Evolutionary conservation across 2,888 invertebrate species (phyloP).

Genomic region (Eilema griseolum): DNA sequence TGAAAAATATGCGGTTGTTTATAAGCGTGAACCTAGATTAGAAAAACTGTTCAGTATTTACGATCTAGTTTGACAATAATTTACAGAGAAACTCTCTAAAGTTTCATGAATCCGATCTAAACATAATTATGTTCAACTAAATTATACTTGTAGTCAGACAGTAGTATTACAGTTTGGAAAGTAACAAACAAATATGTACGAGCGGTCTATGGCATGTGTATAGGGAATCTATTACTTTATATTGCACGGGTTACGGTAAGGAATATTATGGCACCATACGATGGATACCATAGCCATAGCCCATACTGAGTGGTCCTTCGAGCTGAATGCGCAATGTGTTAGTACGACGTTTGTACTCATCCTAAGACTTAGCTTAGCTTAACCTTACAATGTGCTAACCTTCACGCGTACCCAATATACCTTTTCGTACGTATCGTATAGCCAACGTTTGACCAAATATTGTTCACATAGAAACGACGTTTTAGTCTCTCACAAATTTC

Average conservation of each 20-base stretch:
- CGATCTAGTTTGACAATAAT: background rate
- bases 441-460: background rate
- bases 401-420: too few relatives aligned
- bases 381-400: too few relatives aligned
- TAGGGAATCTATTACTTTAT: too few relatives aligned
- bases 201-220: too few relatives aligned
- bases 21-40: background rate
- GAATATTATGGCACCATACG: too few relatives aligned
- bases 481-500: constrained; percentile 15
- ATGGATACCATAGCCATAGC: too few relatives aligned
- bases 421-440: background rate
- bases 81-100: background rate
- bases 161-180: too few relatives aligned
- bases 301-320: background rate
- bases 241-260: too few relatives aligned
- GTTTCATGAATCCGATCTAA: background rate
- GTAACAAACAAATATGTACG: too few relatives aligned
- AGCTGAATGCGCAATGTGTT: background rate
- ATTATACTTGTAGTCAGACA: background rate
- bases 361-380: too few relatives aligned
- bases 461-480: constrained; percentile 20
- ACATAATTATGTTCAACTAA: background rate
- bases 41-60: background rate
- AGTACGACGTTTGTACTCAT: background rate
- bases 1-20: background rate